Percentiles rank a stretch among this genome's conserved stretches.
These are phyloP conservation scores for Vimba vimba DNA, from an alignment of 2,113 vertebrate species.

Conservation along the genomic window DNA sequence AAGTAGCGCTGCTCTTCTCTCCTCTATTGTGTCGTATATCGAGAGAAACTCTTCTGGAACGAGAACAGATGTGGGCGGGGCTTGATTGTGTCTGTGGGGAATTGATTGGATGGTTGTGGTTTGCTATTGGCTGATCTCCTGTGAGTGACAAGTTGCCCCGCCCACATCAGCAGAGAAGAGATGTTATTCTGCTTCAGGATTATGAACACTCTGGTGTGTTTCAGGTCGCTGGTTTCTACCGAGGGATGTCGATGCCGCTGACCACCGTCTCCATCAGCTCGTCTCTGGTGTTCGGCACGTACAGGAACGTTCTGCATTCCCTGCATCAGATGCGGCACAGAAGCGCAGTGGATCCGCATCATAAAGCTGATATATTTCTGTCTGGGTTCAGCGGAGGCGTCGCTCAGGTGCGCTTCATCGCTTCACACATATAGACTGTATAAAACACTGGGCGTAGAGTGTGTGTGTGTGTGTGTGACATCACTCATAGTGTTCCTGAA, in stretches of 20 bases:
- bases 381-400: slow-evolving; percentile 78
- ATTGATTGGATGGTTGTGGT: no score
- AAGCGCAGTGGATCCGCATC: slow-evolving; percentile 57
- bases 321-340: slow-evolving; percentile 75
- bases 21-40: not conserved
- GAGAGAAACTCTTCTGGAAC: accelerated
- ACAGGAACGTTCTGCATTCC: slow-evolving; percentile 74
- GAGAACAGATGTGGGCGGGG: no score
- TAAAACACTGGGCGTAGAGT: no score
- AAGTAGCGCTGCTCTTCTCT: no score
- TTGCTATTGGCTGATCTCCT: no score
- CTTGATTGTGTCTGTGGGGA: no score
- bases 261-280: slow-evolving; percentile 77
- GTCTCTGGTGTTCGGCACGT: slow-evolving; percentile 82
- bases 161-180: no score
- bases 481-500: no score
- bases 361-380: slow-evolving; percentile 76
- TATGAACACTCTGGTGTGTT: not conserved
- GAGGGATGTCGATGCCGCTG: slow-evolving; percentile 80
- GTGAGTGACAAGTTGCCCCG: no score
- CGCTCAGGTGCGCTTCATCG: slow-evolving; percentile 70
- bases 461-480: no score
- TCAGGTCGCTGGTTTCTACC: slow-evolving; percentile 83
- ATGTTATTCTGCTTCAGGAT: no score
- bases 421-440: not conserved